A percentile compares a stretch with the other conserved stretches of the same genome.
These are phyloP conservation scores for Acromyrmex heyeri DNA, from an alignment of 1,140 invertebrate species.

Conservation along the genomic window DNA sequence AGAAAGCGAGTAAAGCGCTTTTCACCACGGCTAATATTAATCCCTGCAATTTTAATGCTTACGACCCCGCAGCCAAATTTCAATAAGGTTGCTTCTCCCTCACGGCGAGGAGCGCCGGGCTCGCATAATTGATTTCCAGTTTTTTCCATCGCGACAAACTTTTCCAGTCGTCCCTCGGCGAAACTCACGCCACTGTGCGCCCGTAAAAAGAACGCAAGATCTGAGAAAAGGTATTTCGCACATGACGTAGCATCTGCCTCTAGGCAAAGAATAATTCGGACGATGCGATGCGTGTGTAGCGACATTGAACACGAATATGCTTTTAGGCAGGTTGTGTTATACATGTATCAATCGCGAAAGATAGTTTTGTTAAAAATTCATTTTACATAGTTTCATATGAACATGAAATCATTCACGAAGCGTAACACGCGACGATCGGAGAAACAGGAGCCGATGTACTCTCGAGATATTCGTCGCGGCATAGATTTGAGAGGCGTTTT, in stretches of 20 bases:
- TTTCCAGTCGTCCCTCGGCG: constrained; percentile 4
- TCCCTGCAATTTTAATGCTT: constrained; percentile 80
- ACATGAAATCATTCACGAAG: not conserved
- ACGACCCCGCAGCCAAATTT: constrained; percentile 77
- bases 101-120: constrained; percentile 5
- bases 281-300: not conserved
- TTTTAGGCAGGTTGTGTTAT: not conserved
- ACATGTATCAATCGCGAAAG: not conserved
- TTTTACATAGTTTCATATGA: not conserved
- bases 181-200: not conserved
- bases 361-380: not conserved
- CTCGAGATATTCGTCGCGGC: constrained; percentile 15
- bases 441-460: not conserved
- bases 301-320: not conserved
- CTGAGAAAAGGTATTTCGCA: not conserved
- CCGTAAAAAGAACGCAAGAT: constrained; percentile 13
- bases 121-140: constrained; percentile 75
- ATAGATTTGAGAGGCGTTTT: constrained; percentile 52
- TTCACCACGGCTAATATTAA: constrained; percentile 76
- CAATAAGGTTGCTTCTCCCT: constrained; percentile 71
- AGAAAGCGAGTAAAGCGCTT: constrained; percentile 51
- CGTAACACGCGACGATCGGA: not conserved
- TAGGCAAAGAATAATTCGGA: not conserved
- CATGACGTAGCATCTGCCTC: not conserved
- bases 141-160: constrained; percentile 60